Conservation (phyloP, 2,797 vertebrate genomes). For the Gastrophryne carolinensis region DNA sequence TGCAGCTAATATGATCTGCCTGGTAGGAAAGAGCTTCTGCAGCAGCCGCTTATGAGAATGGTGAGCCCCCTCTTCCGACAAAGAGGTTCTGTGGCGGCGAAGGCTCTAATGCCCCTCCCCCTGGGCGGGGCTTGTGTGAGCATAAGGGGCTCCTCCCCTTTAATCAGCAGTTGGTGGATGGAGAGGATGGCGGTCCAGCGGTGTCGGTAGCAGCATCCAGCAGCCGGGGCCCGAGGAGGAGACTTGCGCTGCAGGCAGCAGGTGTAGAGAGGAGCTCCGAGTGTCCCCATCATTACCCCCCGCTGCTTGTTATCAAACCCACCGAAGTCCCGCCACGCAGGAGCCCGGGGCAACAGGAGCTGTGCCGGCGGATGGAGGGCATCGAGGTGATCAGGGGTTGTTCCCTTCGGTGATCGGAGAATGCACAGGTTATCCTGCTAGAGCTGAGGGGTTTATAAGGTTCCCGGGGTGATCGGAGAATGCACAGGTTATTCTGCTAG, state of each 20-base stretch:
- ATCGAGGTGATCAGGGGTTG: too few species aligned
- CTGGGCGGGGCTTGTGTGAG: constrained; percentile 32
- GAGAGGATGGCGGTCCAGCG: not conserved
- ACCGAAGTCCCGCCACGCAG: too few species aligned
- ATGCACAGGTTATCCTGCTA: too few species aligned
- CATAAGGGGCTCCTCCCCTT: constrained; percentile 51
- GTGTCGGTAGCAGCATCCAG: constrained; percentile 2
- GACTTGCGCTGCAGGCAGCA: constrained; percentile 7
- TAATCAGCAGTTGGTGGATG: constrained; percentile 19
- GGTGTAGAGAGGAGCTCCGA: not conserved
- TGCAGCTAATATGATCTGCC: too few species aligned
- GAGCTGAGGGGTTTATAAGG: too few species aligned
- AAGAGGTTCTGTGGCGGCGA: too few species aligned
- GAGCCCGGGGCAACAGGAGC: too few species aligned
- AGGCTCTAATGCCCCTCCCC: not conserved
- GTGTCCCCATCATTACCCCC: not conserved
- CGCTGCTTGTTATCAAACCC: not conserved
- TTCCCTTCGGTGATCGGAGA: not conserved
- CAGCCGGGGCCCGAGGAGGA: not conserved
- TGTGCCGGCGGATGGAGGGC: too few species aligned
- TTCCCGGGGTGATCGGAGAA: not conserved
- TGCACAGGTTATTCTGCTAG: too few species aligned
- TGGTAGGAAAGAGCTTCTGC: constrained; percentile 6
- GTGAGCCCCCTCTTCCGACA: not conserved
- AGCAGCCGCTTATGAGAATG: not conserved